Evolutionary conservation across 2,797 vertebrate species (phyloP), one percentile per base, ranked within the genome.

Genomic region (Cossypha dichroa): DNA sequence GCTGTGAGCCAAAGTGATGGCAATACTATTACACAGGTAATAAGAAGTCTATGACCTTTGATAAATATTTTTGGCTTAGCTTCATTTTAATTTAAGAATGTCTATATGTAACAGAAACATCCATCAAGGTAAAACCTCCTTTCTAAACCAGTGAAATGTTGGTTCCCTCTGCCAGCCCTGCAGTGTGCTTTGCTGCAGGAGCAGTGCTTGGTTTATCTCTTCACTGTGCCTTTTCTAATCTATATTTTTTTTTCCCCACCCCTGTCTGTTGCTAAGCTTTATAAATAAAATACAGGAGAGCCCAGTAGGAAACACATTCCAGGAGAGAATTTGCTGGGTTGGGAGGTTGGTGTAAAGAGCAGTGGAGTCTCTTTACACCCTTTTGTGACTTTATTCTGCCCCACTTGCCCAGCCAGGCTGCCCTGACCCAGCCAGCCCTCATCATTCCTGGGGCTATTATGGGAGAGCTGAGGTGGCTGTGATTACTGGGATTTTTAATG

Each of bases 81-180:
- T 94, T 94, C 85, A 86, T 90, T 96, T 96, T 86, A 78, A 91
- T 96, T 96, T 85, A 68, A 91, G 72, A 81, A 92, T 62, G 80
- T 62, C 85, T 93, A 6, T 54, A 54, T 17, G 43, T 45, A 92
- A 36, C 58, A 84, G 82, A 75, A 90, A n/a, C 70, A 92, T 95
- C 78, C 34, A 96, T 92, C 88, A 78, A 81, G 54, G 60, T 81
- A 63, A 88, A 91, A 84, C 52, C 72, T 87, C 34, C 45, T 58
- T 59, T 80, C 41, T 31, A 59, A 69, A 58, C 5, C 62, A 81
- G 36, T 70, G 1, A 72, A 46, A 16, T 34, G 41, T 31, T 84
- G 49, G 41, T 9, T 83, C 43, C 41, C 29, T 14, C 34, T 69
- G 41, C 46, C 62, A 90, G 45, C 45, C 64, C 36, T 2, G 1